Evolutionary conservation across 2,797 vertebrate species (phyloP).

Genomic region (Chelonia mydas): DNA sequence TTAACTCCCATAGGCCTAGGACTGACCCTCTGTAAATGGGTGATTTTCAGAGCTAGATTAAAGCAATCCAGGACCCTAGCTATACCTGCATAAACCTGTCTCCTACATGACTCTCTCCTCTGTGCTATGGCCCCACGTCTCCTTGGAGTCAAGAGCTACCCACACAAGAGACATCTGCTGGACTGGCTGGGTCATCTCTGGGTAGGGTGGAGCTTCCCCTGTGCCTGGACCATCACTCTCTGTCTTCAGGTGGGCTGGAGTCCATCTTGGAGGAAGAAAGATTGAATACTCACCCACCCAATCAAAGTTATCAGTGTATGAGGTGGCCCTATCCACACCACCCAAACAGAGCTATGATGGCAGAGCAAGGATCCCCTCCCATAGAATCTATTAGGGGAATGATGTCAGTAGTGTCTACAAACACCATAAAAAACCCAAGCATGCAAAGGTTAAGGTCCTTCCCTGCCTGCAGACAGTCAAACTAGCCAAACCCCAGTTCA

Average conservation of each 20-base stretch:
- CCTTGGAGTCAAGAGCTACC: background rate
- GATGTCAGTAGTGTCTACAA: background rate
- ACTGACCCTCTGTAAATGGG: background rate
- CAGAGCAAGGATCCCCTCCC: background rate
- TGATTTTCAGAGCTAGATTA: background rate
- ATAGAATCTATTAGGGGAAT: background rate
- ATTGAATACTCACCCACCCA: background rate
- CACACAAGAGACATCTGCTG: background rate
- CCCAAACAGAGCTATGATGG: background rate
- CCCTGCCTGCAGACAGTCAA: too few species aligned
- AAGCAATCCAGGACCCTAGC: background rate
- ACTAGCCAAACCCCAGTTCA: too few species aligned
- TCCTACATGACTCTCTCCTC: background rate
- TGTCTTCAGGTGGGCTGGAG: rapidly evolving
- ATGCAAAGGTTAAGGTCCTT: too few species aligned
- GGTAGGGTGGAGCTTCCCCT: background rate
- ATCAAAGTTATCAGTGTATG: background rate
- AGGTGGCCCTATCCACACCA: background rate
- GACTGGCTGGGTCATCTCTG: too few species aligned
- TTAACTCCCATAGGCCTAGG: background rate
- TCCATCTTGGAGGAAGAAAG: background rate
- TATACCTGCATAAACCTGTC: background rate
- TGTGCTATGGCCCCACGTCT: background rate
- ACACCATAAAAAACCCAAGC: too few species aligned
- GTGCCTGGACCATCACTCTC: background rate